Base-by-base conservation (phyloP, 2,888 invertebrate species). In the Atethmia centrago region DNA sequence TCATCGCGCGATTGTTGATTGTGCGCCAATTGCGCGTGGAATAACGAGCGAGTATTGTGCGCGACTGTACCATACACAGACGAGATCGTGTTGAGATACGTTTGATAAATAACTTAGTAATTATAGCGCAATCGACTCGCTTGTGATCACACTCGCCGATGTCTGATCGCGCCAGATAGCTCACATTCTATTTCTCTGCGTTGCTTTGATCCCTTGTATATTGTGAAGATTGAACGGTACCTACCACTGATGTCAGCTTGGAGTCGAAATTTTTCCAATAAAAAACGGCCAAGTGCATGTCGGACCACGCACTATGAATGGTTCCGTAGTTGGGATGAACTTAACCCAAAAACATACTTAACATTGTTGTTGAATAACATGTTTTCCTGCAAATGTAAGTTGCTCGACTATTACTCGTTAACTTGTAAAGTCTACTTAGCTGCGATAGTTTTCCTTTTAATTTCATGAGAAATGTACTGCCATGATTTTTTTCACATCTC, bases 1-100 rank as follows among this genome's bases (percentile, higher is more conserved):
- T 82, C 78, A 82, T 82, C 72, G 58, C 55, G 47, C 71, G 71
- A 47, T 71, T 64, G 78, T 74, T 74, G 74, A 66, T 75, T 76
- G 63, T 71, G 73, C 69, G 75, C 75, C 71, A 76, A 77, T 81
- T 59, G 70, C 47, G 59, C 21, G 53, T 47, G 21, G 21, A 65
- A 55, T 74, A 53, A 63, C 40, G 51, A 49, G 66, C 71, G 25
- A 21, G 47, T 63, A 76, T 31, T 69, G 82, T 77, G 56, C 40
- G 62, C 77, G 61, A 55, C 42, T 73, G 79, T 82, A 71, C 79
- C 56, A 21, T 12, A 58, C 47, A 59, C 68, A 61, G 36, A 53
- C n/a, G 53, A 55, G 74, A 69, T 79, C 73, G 63, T 64, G 69
- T 67, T 63, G 53, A 66, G 71, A 69, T 71, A 69, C 19, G 61